Conservation (phyloP, 2,797 vertebrate species). For the Pipistrellus pygmaeus region DNA sequence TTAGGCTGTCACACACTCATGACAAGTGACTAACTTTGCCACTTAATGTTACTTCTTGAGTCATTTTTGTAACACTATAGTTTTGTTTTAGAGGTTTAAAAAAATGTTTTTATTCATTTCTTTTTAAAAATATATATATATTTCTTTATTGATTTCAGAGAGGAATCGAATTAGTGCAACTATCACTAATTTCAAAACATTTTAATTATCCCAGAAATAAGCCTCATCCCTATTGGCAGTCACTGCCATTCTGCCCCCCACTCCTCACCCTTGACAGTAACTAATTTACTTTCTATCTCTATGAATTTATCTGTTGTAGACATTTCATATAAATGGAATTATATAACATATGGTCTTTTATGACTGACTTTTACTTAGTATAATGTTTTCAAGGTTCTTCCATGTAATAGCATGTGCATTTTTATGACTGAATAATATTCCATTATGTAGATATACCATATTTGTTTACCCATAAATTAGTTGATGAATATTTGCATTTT, state of each 20-base stretch:
- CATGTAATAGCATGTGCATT: not conserved
- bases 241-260: too few relatives aligned
- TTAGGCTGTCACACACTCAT: not conserved
- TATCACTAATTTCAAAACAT: not conserved
- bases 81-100: not conserved
- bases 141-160: too few relatives aligned
- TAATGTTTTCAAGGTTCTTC: not conserved
- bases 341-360: not conserved
- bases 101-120: not conserved
- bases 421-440: not conserved
- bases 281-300: not conserved
- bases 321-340: not conserved
- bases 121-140: not conserved
- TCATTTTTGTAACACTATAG: not conserved
- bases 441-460: not conserved
- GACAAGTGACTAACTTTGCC: not conserved
- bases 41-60: not conserved
- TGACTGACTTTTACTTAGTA: not conserved
- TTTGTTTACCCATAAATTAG: not conserved
- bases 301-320: not conserved
- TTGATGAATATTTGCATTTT: not conserved
- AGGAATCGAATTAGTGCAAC: not conserved
- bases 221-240: not conserved
- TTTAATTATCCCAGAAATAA: not conserved
- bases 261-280: not conserved